A percentile compares a stretch with the other conserved stretches of the same genome.
Conservation (phyloP, 2,797 vertebrate species). For the Holocentrus rufus region DNA sequence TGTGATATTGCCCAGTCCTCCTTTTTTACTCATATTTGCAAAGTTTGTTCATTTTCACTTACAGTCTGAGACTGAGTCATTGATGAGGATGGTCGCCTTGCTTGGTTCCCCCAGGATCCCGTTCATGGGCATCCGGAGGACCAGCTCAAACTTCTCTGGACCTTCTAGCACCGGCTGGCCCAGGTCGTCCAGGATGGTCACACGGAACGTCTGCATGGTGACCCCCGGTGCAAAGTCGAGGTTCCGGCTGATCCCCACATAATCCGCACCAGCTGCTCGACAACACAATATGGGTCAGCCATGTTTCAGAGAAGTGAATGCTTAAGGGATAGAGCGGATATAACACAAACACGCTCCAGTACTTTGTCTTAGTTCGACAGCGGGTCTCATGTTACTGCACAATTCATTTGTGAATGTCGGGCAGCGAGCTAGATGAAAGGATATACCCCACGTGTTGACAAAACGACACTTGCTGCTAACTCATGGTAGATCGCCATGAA, state of each 20-base stretch:
- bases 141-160: constrained; percentile 90
- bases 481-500: constrained; percentile 28
- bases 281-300: constrained; percentile 56
- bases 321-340: constrained; percentile 19
- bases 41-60: constrained; percentile 68
- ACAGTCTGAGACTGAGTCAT: constrained; percentile 93
- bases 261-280: constrained; percentile 89
- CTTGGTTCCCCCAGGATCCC: constrained; percentile 90
- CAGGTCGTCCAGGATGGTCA: constrained; percentile 92
- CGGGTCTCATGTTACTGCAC: constrained; percentile 45
- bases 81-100: constrained; percentile 88
- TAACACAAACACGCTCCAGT: constrained; percentile 20
- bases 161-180: constrained; percentile 92
- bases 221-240: constrained; percentile 93
- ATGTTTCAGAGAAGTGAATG: constrained; percentile 36
- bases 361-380: constrained; percentile 33
- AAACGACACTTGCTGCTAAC: constrained; percentile 44
- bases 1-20: too few species aligned
- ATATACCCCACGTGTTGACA: constrained; percentile 18
- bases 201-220: constrained; percentile 88
- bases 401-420: constrained; percentile 51
- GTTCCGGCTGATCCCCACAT: constrained; percentile 93
- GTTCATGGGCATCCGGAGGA: constrained; percentile 91
- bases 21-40: too few species aligned
- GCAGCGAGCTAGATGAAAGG: constrained; percentile 51